These are phyloP conservation scores for Drosophila anomalata DNA, from an alignment of 2,888 invertebrate species.

Conservation along the genomic window DNA sequence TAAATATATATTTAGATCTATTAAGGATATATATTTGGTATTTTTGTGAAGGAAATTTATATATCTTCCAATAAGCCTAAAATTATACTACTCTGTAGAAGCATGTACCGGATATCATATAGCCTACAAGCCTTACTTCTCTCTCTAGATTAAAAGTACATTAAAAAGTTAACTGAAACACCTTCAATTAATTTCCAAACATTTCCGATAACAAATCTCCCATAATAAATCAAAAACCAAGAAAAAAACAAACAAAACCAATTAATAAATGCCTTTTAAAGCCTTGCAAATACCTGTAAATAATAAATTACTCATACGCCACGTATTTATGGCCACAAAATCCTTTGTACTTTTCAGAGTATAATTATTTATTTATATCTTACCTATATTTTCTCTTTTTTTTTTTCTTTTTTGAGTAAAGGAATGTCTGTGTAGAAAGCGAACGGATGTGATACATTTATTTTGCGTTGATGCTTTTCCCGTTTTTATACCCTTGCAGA, in stretches of 20 bases:
- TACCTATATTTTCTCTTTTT: slow-evolving; percentile 19
- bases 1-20: no score
- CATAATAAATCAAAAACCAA: neutral
- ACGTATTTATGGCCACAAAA: slow-evolving; percentile 6
- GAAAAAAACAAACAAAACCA: neutral
- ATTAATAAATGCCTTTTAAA: neutral
- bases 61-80: no score
- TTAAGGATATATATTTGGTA: no score
- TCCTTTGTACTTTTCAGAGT: slow-evolving; percentile 4
- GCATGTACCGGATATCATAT: no score
- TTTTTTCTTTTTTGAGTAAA: neutral
- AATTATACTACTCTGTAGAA: no score
- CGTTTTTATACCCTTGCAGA: no score
- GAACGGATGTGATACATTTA: slow-evolving; percentile 10
- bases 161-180: neutral
- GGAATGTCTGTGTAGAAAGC: neutral
- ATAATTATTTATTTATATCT: slow-evolving; percentile 55
- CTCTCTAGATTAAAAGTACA: neutral
- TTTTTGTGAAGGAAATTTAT: no score
- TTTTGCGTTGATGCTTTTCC: slow-evolving; percentile 10
- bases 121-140: no score
- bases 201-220: neutral
- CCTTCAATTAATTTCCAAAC: neutral
- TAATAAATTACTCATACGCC: slow-evolving; percentile 1
- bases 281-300: neutral